These are phyloP conservation scores for Hypothenemus hampei DNA, from an alignment of 1,140 invertebrate genomes.

Conservation along the genomic window DNA sequence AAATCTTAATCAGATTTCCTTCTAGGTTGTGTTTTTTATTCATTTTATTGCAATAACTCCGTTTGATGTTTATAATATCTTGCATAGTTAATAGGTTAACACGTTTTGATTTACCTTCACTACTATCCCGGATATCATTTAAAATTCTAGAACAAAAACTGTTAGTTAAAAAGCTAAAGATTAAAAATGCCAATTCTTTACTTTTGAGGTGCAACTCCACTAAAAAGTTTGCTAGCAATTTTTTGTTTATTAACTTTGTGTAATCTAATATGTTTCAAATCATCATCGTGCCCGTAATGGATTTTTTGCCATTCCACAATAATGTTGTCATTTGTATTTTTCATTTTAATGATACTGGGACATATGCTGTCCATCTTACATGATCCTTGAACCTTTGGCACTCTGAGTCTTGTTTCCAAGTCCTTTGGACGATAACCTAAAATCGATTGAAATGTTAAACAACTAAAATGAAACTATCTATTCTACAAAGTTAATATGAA, in stretches of 20 bases:
- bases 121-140: too few relatives aligned
- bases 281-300: conserved; percentile 5
- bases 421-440: neutral
- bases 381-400: neutral
- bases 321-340: neutral
- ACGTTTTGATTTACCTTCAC: too few relatives aligned
- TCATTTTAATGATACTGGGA: conserved; percentile 2
- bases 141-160: too few relatives aligned
- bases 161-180: too few relatives aligned
- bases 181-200: too few relatives aligned
- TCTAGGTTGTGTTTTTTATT: too few relatives aligned
- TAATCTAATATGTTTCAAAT: conserved; percentile 1
- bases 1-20: too few relatives aligned
- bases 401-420: neutral
- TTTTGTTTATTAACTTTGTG: neutral
- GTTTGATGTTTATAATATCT: too few relatives aligned
- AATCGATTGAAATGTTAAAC: too few relatives aligned
- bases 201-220: neutral
- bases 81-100: too few relatives aligned
- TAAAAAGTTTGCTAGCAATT: neutral
- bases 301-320: conserved; percentile 1
- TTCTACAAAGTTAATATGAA: neutral
- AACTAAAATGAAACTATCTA: too few relatives aligned
- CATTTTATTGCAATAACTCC: too few relatives aligned
- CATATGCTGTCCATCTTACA: conserved; percentile 1